phyloP scores from a whole-genome alignment of 2,888 invertebrate genomes.

The Tuberolachnus salignus region DNA sequence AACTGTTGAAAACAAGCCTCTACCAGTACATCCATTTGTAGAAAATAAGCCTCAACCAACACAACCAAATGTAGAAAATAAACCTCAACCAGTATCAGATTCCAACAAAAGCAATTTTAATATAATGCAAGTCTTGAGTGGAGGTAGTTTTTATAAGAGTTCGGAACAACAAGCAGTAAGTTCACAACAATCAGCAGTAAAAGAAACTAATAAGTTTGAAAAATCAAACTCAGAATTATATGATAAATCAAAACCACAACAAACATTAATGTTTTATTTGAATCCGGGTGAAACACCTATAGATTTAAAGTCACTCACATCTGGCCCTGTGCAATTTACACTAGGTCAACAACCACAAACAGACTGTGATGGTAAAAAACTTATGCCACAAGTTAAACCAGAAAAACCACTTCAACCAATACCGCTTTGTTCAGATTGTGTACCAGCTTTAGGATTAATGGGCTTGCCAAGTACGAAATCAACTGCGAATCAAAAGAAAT shows the following conservation, averaged over 20 bases:
- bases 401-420: conserved; percentile 36
- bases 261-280: conserved; percentile 47
- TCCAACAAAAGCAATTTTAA: conserved; percentile 33
- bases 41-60: too few species aligned
- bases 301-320: conserved; percentile 31
- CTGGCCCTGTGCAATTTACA: conserved; percentile 24
- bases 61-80: too few species aligned
- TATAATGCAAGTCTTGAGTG: conserved; percentile 50
- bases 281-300: conserved; percentile 27
- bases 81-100: not conserved
- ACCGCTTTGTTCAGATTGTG: conserved; percentile 53
- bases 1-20: too few species aligned
- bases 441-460: conserved; percentile 37
- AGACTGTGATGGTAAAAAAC: conserved; percentile 14
- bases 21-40: too few species aligned
- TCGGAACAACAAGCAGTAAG: conserved; percentile 49
- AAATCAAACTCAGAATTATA: conserved; percentile 26
- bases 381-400: conserved; percentile 7
- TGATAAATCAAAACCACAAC: conserved; percentile 33
- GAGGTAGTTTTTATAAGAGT: conserved; percentile 43
- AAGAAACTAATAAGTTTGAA: conserved; percentile 46
- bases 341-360: conserved; percentile 12
- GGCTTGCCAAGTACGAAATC: conserved; percentile 32
- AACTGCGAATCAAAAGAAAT: conserved; percentile 36
- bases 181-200: conserved; percentile 32